Evolutionary conservation across 2,888 invertebrate species (phyloP).

Genomic region (Cephus nigrinus): DNA sequence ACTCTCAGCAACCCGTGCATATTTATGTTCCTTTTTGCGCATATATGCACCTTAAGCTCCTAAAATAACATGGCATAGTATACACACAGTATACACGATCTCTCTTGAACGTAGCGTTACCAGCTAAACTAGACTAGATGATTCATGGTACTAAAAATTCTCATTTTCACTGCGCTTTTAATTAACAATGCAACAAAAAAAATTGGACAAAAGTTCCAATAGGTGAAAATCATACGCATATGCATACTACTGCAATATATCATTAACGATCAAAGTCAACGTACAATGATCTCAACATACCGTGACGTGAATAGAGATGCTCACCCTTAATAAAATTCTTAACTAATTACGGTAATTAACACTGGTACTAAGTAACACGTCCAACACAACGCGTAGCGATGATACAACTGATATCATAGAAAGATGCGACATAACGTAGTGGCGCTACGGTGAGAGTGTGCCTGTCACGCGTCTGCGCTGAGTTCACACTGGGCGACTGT

Average conservation of each 20-base stretch:
- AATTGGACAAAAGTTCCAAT: neutral
- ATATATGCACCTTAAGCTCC: neutral
- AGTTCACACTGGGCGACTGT: neutral
- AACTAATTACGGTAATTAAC: neutral
- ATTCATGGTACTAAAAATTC: neutral
- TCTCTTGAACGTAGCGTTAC: neutral
- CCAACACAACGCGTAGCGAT: conserved; percentile 30
- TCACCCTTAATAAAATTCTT: neutral
- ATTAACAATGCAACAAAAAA: neutral
- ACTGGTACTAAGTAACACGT: conserved; percentile 8
- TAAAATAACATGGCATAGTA: neutral
- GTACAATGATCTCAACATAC: neutral
- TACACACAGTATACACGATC: neutral
- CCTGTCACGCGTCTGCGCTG: neutral
- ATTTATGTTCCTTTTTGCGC: neutral
- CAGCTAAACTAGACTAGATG: neutral
- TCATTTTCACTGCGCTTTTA: neutral
- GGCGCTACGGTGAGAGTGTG: neutral
- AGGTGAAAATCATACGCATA: neutral
- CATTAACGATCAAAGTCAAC: neutral
- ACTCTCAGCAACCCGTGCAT: neutral
- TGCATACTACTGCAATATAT: neutral
- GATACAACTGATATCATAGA: conserved; percentile 36
- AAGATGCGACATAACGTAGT: conserved; percentile 28
- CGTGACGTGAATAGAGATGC: neutral